These are phyloP conservation scores for Tinea semifulvella DNA, from an alignment of 2,888 invertebrate genomes.

Conservation along the genomic window DNA sequence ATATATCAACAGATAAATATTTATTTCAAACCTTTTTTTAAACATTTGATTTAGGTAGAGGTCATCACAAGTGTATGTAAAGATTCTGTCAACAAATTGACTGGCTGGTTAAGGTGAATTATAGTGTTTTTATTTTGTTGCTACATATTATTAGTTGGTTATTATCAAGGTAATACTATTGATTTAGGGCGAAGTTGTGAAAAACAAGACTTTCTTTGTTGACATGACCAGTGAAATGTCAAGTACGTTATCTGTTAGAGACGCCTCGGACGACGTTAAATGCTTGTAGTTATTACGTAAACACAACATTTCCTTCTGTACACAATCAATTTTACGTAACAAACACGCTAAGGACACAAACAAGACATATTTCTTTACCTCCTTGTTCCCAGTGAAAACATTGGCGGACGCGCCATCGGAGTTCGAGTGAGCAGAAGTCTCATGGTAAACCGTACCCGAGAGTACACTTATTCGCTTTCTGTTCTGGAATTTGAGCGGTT, in stretches of 20 bases:
- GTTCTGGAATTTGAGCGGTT: constrained; percentile 87
- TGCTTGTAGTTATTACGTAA: constrained; percentile 55
- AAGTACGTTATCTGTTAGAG: constrained; percentile 32
- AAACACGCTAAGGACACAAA: constrained; percentile 25
- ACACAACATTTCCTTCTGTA: constrained; percentile 43
- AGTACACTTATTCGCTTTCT: constrained; percentile 86
- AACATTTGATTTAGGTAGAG: background rate
- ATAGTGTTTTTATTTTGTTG: too few relatives aligned
- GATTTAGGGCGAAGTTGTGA: too few relatives aligned
- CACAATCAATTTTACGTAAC: constrained; percentile 29
- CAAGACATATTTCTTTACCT: constrained; percentile 38
- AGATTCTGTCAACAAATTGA: too few relatives aligned
- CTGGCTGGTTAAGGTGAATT: too few relatives aligned
- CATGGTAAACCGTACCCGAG: constrained; percentile 68
- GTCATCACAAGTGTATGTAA: constrained; percentile 8
- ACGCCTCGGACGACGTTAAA: constrained; percentile 31
- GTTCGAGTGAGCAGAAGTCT: constrained; percentile 52
- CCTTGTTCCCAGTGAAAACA: constrained; percentile 61
- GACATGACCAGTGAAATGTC: constrained; percentile 46
- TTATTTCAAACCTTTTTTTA: too few relatives aligned
- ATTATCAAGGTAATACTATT: too few relatives aligned
- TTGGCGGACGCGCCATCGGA: constrained; percentile 50
- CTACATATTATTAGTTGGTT: too few relatives aligned
- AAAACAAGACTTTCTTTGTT: constrained; percentile 19
- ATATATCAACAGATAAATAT: too few relatives aligned